These are phyloP conservation scores for Yponomeuta evonymella DNA, from an alignment of 2,888 invertebrate species.

Conservation along the genomic window DNA sequence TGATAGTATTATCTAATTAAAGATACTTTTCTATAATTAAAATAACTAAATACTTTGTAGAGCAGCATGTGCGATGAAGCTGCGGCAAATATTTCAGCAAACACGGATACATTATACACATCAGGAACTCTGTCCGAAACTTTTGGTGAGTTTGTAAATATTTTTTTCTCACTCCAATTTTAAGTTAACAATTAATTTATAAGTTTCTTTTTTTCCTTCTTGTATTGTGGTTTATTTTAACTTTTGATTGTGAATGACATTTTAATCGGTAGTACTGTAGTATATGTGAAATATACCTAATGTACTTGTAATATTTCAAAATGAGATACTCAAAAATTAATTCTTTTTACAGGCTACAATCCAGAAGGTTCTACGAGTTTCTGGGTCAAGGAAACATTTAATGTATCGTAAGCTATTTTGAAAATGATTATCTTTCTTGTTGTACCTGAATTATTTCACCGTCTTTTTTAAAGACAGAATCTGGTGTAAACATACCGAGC, in stretches of 20 bases:
- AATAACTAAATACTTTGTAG: not conserved
- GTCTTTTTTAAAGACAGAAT: too few species aligned
- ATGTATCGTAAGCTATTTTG: slow-evolving; percentile 66
- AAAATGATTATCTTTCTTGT: not conserved
- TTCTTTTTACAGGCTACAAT: slow-evolving; percentile 41
- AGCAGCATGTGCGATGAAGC: not conserved
- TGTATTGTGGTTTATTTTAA: too few species aligned
- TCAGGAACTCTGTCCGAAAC: not conserved
- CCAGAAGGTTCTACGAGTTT: slow-evolving; percentile 82
- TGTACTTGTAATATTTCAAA: not conserved
- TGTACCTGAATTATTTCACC: too few species aligned
- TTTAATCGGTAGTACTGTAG: too few species aligned
- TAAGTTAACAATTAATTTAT: not conserved
- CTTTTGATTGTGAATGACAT: too few species aligned
- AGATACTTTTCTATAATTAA: slow-evolving; percentile 4
- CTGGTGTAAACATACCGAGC: too few species aligned
- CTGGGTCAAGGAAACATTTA: slow-evolving; percentile 81
- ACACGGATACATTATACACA: not conserved
- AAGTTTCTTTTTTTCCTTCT: too few species aligned
- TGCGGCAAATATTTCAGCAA: not conserved
- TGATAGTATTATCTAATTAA: not conserved
- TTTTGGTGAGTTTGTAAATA: not conserved
- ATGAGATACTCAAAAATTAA: not conserved
- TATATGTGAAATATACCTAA: not conserved
- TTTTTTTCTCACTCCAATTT: not conserved